Conservation (phyloP, 2,113 vertebrate genomes). For the Sterrhoptilus dennistouni region DNA sequence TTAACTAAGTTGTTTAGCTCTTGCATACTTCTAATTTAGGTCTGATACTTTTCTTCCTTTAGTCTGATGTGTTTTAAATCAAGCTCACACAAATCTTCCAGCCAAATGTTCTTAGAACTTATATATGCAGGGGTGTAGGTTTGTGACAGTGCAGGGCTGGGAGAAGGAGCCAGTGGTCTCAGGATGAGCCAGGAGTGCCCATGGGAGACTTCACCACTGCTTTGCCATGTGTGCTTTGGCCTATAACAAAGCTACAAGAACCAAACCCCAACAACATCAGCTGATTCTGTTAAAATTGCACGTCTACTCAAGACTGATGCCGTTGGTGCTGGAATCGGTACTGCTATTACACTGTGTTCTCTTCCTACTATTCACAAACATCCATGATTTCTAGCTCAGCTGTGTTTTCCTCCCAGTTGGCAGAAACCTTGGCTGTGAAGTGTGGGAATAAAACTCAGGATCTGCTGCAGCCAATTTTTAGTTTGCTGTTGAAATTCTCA, state of each 20-base stretch:
- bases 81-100: neutral
- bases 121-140: neutral
- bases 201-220: neutral
- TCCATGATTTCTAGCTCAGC: neutral
- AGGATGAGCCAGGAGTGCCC: neutral
- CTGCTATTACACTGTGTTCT: neutral
- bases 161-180: neutral
- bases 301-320: neutral
- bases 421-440: neutral
- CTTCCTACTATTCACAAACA: neutral
- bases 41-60: neutral
- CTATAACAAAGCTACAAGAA: neutral
- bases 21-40: neutral
- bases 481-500: neutral
- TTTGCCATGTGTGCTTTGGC: neutral
- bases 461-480: neutral
- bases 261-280: neutral
- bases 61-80: neutral
- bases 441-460: neutral
- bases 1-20: neutral
- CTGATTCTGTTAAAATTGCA: neutral
- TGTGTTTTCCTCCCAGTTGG: neutral
- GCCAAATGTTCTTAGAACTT: neutral
- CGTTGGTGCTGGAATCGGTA: neutral
- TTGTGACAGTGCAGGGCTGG: neutral